phyloP scores from a whole-genome alignment of 2,888 invertebrate genomes.

The Tetranychus piercei region DNA sequence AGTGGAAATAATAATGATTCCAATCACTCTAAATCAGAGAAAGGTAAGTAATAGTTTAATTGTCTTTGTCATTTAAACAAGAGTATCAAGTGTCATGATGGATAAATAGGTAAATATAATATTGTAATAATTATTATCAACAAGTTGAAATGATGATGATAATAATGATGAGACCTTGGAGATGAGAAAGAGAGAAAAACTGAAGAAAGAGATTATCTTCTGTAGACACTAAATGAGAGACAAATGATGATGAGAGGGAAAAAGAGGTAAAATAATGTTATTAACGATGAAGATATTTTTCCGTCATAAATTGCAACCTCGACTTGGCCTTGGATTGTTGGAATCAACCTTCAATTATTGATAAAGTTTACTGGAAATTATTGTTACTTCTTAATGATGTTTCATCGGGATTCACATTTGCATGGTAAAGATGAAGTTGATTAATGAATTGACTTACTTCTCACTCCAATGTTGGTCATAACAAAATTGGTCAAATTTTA shows the following conservation, averaged over 20 bases:
- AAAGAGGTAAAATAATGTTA: not conserved
- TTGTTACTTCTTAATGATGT: no score
- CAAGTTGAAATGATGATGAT: not conserved
- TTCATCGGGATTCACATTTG: no score
- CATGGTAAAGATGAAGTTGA: no score
- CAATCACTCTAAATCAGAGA: not conserved
- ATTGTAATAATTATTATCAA: not conserved
- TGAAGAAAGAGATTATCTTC: no score
- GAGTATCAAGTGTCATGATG: not conserved
- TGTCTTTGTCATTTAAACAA: no score
- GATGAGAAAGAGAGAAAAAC: no score
- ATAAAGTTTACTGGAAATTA: no score
- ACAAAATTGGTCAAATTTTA: no score
- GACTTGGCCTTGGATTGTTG: not conserved
- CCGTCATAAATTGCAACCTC: no score
- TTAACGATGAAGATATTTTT: not conserved
- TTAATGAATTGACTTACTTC: no score
- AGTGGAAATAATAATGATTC: not conserved
- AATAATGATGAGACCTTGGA: not conserved
- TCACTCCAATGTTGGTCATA: no score
- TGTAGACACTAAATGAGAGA: no score
- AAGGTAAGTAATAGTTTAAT: not conserved
- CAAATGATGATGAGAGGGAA: not conserved
- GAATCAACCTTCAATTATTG: not conserved
- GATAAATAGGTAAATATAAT: not conserved